These are phyloP conservation scores for Actenoides hombroni DNA, from an alignment of 2,113 vertebrate species.

Conservation along the genomic window DNA sequence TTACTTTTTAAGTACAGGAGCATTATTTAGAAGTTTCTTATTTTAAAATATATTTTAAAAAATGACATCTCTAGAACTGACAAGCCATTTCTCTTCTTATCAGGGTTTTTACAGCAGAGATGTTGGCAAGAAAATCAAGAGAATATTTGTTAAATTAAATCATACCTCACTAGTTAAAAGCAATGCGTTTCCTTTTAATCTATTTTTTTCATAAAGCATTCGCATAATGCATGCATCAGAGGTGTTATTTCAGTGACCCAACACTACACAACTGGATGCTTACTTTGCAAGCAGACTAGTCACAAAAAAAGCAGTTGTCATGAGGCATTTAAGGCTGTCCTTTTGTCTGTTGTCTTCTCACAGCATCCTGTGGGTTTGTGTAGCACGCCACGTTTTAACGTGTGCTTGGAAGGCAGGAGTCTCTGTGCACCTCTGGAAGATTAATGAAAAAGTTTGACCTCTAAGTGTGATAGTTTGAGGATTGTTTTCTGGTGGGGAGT, in stretches of 20 bases:
- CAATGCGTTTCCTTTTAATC: not conserved
- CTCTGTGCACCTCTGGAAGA: not conserved
- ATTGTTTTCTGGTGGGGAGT: not conserved
- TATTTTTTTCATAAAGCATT: not conserved
- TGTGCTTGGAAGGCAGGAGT: not conserved
- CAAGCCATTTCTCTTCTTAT: not conserved
- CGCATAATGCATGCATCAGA: not conserved
- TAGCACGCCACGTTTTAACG: not conserved
- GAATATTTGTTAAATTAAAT: conserved; percentile 37
- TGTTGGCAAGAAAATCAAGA: conserved; percentile 37
- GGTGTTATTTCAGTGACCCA: not conserved
- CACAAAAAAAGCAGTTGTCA: not conserved
- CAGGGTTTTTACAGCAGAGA: not conserved
- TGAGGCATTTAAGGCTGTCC: not conserved
- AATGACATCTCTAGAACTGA: not conserved
- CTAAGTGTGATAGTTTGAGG: not conserved
- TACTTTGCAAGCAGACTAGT: not conserved
- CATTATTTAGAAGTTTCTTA: conserved; percentile 28
- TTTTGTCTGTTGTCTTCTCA: not conserved
- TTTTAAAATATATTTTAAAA: not conserved
- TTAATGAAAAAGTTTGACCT: not conserved
- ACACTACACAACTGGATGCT: not conserved
- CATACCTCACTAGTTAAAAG: not conserved
- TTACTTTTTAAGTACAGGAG: not conserved
- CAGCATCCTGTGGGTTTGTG: not conserved